These are phyloP conservation scores for Parapsyche elsis DNA, from an alignment of 1,140 invertebrate genomes.

Conservation along the genomic window DNA sequence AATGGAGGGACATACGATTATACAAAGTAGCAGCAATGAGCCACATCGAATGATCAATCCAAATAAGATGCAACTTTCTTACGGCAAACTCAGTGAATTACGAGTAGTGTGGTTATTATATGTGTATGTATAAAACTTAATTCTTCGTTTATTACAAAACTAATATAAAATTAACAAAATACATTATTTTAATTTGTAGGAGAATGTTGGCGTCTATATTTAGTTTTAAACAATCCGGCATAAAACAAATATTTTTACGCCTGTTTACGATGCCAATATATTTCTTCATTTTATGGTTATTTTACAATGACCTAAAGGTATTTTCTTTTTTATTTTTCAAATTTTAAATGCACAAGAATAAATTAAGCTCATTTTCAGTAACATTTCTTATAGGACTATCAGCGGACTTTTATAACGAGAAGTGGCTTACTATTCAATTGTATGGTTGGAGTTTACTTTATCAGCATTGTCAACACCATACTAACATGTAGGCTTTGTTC, in stretches of 20 bases:
- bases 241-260: slow-evolving; percentile 79
- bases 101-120: slow-evolving; percentile 80
- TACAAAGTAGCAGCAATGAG: slow-evolving; percentile 62
- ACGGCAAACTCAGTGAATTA: slow-evolving; percentile 78
- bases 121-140: slow-evolving; percentile 69
- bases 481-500: slow-evolving; percentile 75
- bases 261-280: slow-evolving; percentile 81
- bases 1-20: slow-evolving; percentile 71
- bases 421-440: slow-evolving; percentile 86
- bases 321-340: background rate
- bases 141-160: too few relatives aligned
- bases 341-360: background rate
- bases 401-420: slow-evolving; percentile 79
- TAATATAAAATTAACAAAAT: background rate
- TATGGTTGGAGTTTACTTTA: slow-evolving; percentile 80
- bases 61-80: slow-evolving; percentile 76
- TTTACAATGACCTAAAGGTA: slow-evolving; percentile 78
- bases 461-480: slow-evolving; percentile 83
- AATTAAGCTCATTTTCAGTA: slow-evolving; percentile 13
- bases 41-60: slow-evolving; percentile 64
- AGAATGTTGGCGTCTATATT: slow-evolving; percentile 80
- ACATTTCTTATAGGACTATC: slow-evolving; percentile 68
- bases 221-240: slow-evolving; percentile 77
- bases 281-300: slow-evolving; percentile 81
- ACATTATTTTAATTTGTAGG: slow-evolving; percentile 66